These are phyloP conservation scores for Elmis aenea DNA, from an alignment of 2,888 invertebrate genomes.

Conservation along the genomic window DNA sequence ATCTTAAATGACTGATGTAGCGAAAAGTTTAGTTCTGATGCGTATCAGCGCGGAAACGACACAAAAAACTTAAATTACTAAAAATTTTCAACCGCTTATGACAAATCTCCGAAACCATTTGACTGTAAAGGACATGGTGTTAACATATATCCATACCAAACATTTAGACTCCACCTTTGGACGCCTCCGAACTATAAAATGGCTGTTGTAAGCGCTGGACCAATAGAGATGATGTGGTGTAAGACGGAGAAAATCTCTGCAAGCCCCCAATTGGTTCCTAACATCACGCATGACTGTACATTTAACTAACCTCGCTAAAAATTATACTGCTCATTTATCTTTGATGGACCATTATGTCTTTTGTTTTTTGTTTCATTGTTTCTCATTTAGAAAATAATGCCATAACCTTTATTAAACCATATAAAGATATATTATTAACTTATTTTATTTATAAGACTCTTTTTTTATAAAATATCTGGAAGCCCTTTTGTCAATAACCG, in stretches of 20 bases:
- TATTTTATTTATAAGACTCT: too few relatives aligned
- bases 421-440: too few relatives aligned
- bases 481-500: too few relatives aligned
- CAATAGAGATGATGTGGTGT: slow-evolving; percentile 12
- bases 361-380: too few relatives aligned
- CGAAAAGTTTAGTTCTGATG: too few relatives aligned
- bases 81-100: slow-evolving; percentile 18
- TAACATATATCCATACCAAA: slow-evolving; percentile 24
- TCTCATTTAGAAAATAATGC: too few relatives aligned
- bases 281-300: slow-evolving; percentile 13
- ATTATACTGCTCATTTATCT: slow-evolving; percentile 18
- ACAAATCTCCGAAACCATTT: slow-evolving; percentile 39
- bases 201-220: slow-evolving; percentile 19
- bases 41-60: too few relatives aligned
- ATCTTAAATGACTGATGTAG: too few relatives aligned
- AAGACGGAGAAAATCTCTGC: slow-evolving; percentile 13
- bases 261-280: slow-evolving; percentile 11
- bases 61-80: too few relatives aligned
- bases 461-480: too few relatives aligned
- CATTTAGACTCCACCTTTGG: slow-evolving; percentile 13
- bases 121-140: slow-evolving; percentile 37
- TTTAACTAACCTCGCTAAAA: slow-evolving; percentile 15
- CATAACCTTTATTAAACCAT: too few relatives aligned
- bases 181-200: slow-evolving; percentile 24
- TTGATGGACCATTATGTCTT: slow-evolving; percentile 16